Evolutionary conservation across 92 coral and sea anemone species (phyloP), one percentile per base, ranked within the genome.

Genomic region (Micromussa lordhowensis): DNA sequence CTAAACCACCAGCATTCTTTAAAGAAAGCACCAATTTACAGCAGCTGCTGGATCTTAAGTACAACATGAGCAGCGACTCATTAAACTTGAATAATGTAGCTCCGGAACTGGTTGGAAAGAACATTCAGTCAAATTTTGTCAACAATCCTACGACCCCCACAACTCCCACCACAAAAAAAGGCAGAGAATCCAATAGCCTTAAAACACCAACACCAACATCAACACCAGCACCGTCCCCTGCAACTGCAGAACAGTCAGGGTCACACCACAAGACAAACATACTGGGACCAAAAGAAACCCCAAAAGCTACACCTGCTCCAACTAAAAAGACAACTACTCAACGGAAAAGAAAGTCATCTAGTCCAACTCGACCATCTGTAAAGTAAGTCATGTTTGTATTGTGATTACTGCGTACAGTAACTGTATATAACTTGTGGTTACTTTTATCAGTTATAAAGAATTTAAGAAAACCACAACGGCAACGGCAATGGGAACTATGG

Each of bases 1-100:
- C 92, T 34, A 94, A 86, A 40, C 99, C 98, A 22, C 98, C 98
- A 3, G 92, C 96, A 32, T 96, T 98, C 69, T 98, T 98, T 79
- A 96, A 84, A 80, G 91, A 92, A 58, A 88, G 82, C 78, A 93
- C 98, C 11, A 98, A 98, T 83, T 86, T 98, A n/a, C 98, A 95
- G 78, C 94, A 91, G 81, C 84, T 95, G 86, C 77, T 96, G 82
- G 92, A 98, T 79, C 87, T 98, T 78, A 88, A 90, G 69, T 93
- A 89, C 82, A 95, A 95, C 90, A 91, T 93, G 93, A 93, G 96
- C 75, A 87, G 82, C 14, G 94, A 92, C 72, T 83, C 83, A 58
- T 87, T 85, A 58, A 91, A 91, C 36, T 15, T 57, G 5, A 26
- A 57, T 11, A 69, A 70, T 40, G 18, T 79, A 11, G 69, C 31